Conservation (phyloP, 1,140 invertebrate species). For the Meloidogyne chitwoodi region DNA sequence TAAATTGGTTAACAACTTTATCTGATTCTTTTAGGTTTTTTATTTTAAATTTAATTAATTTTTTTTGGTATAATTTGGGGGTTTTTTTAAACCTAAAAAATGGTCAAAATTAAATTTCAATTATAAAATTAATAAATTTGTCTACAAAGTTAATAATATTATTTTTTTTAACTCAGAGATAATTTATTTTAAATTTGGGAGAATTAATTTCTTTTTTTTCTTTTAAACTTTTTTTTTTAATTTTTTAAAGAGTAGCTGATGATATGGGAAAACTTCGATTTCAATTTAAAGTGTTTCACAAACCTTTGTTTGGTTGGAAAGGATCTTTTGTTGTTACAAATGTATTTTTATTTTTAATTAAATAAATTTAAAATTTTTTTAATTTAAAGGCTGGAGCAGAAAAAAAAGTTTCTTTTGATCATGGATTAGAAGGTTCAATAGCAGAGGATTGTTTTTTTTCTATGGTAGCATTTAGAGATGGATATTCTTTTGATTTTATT, state of each 20-base stretch:
- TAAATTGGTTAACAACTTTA: conserved; percentile 90
- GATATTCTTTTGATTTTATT: conserved; percentile 77
- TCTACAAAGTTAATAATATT: too few relatives aligned
- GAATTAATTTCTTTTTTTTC: conserved; percentile 20
- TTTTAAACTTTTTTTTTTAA: too few relatives aligned
- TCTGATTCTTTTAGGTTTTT: conserved; percentile 82
- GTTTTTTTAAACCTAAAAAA: too few relatives aligned
- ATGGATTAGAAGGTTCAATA: conserved; percentile 88
- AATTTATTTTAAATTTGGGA: too few relatives aligned
- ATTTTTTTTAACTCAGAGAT: too few relatives aligned
- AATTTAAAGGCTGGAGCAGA: conserved; percentile 78
- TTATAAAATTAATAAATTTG: too few relatives aligned
- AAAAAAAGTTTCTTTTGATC: conserved; percentile 84
- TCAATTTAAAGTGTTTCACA: conserved; percentile 86
- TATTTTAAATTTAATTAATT: conserved; percentile 2
- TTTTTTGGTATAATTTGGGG: too few relatives aligned
- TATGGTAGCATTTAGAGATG: conserved; percentile 72
- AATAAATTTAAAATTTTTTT: neutral
- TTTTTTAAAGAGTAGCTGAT: conserved; percentile 73
- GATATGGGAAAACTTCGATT: conserved; percentile 86
- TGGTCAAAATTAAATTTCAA: too few relatives aligned
- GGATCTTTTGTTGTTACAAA: conserved; percentile 85
- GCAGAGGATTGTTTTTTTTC: conserved; percentile 95
- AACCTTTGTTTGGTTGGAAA: conserved; percentile 94
- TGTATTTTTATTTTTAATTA: neutral